A percentile compares a stretch with the other conserved stretches of the same genome.
These are phyloP conservation scores for Thalpophila matura DNA, from an alignment of 2,888 invertebrate genomes.

Conservation along the genomic window DNA sequence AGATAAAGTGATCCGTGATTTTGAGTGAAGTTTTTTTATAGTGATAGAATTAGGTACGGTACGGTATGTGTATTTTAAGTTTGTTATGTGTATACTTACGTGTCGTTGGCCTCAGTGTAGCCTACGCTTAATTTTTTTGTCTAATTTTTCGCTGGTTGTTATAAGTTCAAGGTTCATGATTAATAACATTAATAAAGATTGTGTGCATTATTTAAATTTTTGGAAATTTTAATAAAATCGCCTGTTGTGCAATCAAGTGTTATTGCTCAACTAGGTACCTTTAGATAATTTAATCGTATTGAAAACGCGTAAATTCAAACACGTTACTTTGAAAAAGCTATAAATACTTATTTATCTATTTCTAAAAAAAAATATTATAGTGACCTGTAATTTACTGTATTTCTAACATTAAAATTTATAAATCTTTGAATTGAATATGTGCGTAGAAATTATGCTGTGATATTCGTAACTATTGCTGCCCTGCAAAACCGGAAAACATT, in stretches of 20 bases:
- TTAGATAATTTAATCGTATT: background rate
- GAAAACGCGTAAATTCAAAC: background rate
- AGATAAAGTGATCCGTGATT: conserved; percentile 58
- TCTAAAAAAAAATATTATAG: background rate
- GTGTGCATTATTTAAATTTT: conserved; percentile 40
- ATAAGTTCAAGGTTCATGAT: conserved; percentile 44
- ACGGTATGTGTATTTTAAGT: conserved; percentile 54
- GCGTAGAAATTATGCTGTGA: too few relatives aligned
- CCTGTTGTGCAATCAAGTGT: conserved; percentile 37
- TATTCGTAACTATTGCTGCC: background rate
- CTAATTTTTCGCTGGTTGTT: conserved; percentile 27
- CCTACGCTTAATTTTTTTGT: conserved; percentile 5
- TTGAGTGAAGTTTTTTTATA: conserved; percentile 55
- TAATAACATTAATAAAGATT: conserved; percentile 26
- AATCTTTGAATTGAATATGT: too few relatives aligned
- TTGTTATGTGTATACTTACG: conserved; percentile 35
- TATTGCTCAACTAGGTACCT: conserved; percentile 1
- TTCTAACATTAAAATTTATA: background rate
- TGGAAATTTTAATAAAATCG: conserved; percentile 18
- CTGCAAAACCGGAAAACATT: conserved; percentile 19
- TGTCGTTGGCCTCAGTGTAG: conserved; percentile 35
- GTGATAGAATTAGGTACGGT: conserved; percentile 62
- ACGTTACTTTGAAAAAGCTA: background rate
- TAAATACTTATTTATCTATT: background rate
- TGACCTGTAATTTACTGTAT: background rate